phyloP scores from a whole-genome alignment of 1,140 invertebrate species.

The Oncopodura yosiiana region DNA sequence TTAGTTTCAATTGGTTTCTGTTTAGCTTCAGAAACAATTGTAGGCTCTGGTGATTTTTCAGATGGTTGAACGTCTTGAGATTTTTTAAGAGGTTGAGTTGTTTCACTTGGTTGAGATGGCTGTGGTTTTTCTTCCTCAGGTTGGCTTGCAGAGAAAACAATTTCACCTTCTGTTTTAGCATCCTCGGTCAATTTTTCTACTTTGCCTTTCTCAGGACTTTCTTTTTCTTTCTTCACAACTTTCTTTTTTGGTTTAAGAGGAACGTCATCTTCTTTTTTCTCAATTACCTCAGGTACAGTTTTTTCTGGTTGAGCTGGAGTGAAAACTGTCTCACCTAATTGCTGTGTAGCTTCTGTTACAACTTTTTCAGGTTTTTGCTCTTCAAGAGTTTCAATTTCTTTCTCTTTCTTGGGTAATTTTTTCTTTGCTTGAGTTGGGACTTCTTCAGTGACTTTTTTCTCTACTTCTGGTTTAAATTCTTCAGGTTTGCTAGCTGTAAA shows the following conservation, averaged over 20 bases:
- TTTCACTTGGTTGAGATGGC: no score
- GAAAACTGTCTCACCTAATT: no score
- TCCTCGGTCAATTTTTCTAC: neutral
- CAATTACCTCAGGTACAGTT: neutral
- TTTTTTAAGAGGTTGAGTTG: no score
- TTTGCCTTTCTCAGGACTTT: neutral
- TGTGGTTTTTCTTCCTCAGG: no score
- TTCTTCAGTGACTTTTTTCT: neutral
- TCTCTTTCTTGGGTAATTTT: constrained; percentile 2
- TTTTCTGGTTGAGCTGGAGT: neutral
- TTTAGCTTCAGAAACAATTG: no score
- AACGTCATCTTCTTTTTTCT: neutral
- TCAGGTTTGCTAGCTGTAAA: no score
- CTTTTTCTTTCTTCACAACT: constrained; percentile 2
- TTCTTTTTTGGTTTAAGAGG: neutral
- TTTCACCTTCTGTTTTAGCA: no score
- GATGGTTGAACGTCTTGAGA: no score
- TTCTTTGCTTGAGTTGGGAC: neutral
- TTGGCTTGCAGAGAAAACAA: no score
- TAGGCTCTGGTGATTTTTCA: no score
- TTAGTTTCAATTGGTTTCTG: neutral
- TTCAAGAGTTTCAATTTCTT: neutral
- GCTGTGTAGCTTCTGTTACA: neutral
- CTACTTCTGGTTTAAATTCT: no score
- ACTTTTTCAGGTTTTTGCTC: neutral